A percentile compares a stretch with the other conserved stretches of the same genome.
Conservation (phyloP, 2,797 vertebrate genomes). For the Enteromius anoplus region DNA sequence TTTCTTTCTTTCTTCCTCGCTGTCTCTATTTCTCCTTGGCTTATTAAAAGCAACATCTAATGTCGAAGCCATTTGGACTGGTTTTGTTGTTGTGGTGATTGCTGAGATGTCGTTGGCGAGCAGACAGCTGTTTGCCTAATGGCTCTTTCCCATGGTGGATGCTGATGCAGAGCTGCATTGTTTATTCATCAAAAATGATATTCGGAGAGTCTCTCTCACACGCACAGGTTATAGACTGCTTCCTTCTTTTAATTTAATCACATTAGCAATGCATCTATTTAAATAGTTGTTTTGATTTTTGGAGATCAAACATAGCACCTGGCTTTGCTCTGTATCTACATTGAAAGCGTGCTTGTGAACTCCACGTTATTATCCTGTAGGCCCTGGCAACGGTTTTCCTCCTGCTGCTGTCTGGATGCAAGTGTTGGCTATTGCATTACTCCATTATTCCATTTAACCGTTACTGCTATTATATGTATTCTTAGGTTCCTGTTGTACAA, state of each 20-base stretch:
- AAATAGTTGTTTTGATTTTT: conserved; percentile 44
- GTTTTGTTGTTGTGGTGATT: conserved; percentile 26
- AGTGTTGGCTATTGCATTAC: conserved; percentile 13
- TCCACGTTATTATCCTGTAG: conserved; percentile 14
- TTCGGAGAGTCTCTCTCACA: conserved; percentile 24
- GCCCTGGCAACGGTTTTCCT: conserved; percentile 9
- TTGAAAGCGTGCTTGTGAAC: conserved; percentile 19
- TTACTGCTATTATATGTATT: conserved; percentile 9
- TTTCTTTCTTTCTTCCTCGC: neutral
- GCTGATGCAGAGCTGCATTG: conserved; percentile 12
- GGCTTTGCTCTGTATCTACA: conserved; percentile 45
- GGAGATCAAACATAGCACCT: conserved; percentile 50
- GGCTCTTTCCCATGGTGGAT: conserved; percentile 29
- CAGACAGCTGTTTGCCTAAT: conserved; percentile 47
- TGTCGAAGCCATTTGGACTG: conserved; percentile 7
- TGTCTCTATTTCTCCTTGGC: neutral
- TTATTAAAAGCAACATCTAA: conserved; percentile 33
- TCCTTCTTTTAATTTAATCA: conserved; percentile 38
- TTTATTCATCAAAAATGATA: conserved; percentile 46
- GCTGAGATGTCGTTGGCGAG: conserved; percentile 22
- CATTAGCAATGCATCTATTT: conserved; percentile 49
- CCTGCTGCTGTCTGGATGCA: conserved; percentile 16
- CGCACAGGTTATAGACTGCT: conserved; percentile 7
- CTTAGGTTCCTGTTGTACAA: conserved; percentile 14
- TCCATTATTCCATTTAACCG: neutral